Evolutionary conservation across 2,888 invertebrate genomes (phyloP).

Genomic region (Tridacna crocea): DNA sequence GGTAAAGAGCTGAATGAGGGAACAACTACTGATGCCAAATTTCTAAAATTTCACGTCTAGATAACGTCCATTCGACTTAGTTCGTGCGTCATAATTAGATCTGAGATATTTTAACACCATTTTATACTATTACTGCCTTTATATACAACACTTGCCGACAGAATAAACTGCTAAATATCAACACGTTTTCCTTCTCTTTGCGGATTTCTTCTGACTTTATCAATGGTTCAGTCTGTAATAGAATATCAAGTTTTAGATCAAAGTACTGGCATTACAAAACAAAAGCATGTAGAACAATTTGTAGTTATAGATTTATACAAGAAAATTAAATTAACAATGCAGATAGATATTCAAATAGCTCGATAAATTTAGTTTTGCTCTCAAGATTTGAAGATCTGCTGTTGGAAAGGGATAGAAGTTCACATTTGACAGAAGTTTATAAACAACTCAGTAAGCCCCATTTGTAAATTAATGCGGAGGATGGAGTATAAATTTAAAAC

Average conservation of each 20-base stretch:
- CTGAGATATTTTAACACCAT: background rate
- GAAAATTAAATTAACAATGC: too few species aligned
- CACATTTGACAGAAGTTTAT: conserved; percentile 43
- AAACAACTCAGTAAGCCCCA: conserved; percentile 49
- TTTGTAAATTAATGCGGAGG: conserved; percentile 55
- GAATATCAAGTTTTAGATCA: too few species aligned
- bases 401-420: conserved; percentile 10
- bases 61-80: background rate
- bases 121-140: background rate
- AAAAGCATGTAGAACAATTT: too few species aligned
- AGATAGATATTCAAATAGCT: background rate
- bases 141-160: background rate
- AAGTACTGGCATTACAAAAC: too few species aligned
- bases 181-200: background rate
- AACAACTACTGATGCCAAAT: too few species aligned
- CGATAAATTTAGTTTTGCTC: background rate
- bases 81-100: background rate
- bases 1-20: too few species aligned
- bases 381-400: background rate
- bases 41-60: too few species aligned
- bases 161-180: background rate
- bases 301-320: too few species aligned
- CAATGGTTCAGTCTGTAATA: too few species aligned
- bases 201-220: too few species aligned
- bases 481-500: conserved; percentile 58